These are phyloP conservation scores for Oenanthe oenanthe DNA, from an alignment of 2,113 vertebrate species.

Conservation along the genomic window DNA sequence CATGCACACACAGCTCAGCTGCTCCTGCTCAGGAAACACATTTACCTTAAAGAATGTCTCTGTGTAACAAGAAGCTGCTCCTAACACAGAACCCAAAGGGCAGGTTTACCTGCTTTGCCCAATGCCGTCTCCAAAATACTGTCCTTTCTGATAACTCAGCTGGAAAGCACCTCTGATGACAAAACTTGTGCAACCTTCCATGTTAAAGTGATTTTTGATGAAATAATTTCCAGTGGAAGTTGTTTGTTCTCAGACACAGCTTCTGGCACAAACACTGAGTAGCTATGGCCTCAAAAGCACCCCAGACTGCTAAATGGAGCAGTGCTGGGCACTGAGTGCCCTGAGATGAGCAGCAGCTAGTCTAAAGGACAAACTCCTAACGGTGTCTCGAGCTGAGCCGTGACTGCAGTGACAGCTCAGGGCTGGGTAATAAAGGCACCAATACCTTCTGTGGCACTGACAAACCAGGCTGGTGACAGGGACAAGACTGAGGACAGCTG, in stretches of 20 bases:
- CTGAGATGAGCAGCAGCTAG: not conserved
- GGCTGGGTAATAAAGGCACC: not conserved
- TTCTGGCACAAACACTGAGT: not conserved
- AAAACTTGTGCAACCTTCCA: not conserved
- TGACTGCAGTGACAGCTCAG: not conserved
- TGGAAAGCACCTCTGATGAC: not conserved
- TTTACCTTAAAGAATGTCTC: not conserved
- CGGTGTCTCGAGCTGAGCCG: not conserved
- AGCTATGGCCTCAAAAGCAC: not conserved
- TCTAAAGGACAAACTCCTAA: not conserved
- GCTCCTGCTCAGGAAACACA: not conserved
- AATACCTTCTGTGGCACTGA: not conserved
- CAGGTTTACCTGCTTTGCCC: not conserved
- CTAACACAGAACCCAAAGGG: not conserved
- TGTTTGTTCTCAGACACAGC: not conserved
- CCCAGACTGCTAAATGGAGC: not conserved
- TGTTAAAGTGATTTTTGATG: not conserved
- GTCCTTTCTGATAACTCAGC: not conserved
- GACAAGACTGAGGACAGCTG: not conserved
- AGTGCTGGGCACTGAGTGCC: not conserved
- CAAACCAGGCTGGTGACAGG: not conserved
- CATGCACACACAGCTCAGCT: not conserved
- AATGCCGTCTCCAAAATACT: not conserved
- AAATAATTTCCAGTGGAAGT: not conserved
- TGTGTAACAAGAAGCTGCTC: not conserved